Base-by-base conservation (phyloP, 2,888 invertebrate species). In the Ectemnius cavifrons region DNA sequence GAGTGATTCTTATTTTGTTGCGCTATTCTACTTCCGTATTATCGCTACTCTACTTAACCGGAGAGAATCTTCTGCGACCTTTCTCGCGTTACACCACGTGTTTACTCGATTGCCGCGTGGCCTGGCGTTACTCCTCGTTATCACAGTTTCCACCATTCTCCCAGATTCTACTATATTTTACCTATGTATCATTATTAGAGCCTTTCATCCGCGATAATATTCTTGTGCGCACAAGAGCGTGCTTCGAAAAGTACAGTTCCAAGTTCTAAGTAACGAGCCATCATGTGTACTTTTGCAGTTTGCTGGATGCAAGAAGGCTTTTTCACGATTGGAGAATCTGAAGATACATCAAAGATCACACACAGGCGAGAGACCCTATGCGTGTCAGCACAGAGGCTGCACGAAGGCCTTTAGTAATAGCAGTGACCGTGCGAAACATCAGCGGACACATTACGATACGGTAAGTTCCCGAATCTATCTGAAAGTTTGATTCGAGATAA, bases 391-490 rank as follows among this genome's bases (percentile, higher is more conserved):
- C 82, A 94, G 95, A 0, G 96, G 96, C 67, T 99, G 99, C 91
- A 92, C 95, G 61, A 99, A 99, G 91, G 98, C 99, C 1, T 99
- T 99, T 92, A 98, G 98, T 87, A 99, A 99, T 91, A 99, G 99
- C 77, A 99, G 98, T 0, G 99, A 99, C 90, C 93, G 99, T 65
- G 99, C 99, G 6, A 99, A 99, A 91, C 99, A 99, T 92, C 99
- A 99, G 92, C 93, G 99, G 85, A 99, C 99, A 0, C 99, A 99
- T 92, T 98, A 98, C 84, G 98, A 99, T 91, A 97, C 98, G 90
- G 99, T 99, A 93, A 45, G 58, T 59, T 37, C 3, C 57, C 61
- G 4, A 37, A 8, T 37, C 37, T 37, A 37, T 4, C 37, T 4
- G 6, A 37, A 37, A 37, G 23, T 56, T 18, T 20, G 4, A 13